Evolutionary conservation across 1,140 invertebrate genomes (phyloP), one percentile per base, ranked within the genome.

Genomic region (Teleopsis dalmanni): DNA sequence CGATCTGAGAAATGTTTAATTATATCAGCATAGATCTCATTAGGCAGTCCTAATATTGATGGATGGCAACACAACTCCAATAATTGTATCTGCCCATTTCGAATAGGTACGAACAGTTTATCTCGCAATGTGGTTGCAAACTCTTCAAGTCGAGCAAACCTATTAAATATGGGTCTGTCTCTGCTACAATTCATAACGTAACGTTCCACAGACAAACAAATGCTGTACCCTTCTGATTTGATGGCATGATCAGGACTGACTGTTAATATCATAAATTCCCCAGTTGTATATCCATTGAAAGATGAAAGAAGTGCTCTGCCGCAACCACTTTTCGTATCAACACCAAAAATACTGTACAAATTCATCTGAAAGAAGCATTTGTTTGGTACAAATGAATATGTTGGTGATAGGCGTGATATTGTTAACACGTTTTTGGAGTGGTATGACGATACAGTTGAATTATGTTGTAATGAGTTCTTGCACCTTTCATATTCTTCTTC

Each of bases 351-450:
- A 7, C 48, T 54, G 46, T 1, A 43, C 43, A 50, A 56, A 55
- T 23, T 50, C 31, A 27, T 14, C 25, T 29, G 1, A 5, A 42
- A 33, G 43, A 53, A 0, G 34, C 29, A 1, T 36, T 25, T 1
- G 19, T 18, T 19, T 7, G 21, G 22, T 3, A 40, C 44, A 13
- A n/a, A 25, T 11, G 6, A 11, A 22, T 42, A 47, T 1, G 29
- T 18, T 4, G 50, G 50, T 22, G 33, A 35, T 3, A 14, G 14
- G 3, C 14, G 11, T 52, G 52, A 37, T 53, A 67, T 48, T 3
- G 56, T 21, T 18, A 54, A 52, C 35, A 67, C 58, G 48, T 67
- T 64, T 23, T 43, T 40, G 25, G 56, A 45, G 50, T 67, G 64
- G 29, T 58, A 67, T 5, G 58, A 56, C 14, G 55, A 50, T 0